Evolutionary conservation across 30 jellyfish, hydroid and myxozoan species (phyloP), one percentile per base, ranked within the genome.

Genomic region (Sanderia malayensis): DNA sequence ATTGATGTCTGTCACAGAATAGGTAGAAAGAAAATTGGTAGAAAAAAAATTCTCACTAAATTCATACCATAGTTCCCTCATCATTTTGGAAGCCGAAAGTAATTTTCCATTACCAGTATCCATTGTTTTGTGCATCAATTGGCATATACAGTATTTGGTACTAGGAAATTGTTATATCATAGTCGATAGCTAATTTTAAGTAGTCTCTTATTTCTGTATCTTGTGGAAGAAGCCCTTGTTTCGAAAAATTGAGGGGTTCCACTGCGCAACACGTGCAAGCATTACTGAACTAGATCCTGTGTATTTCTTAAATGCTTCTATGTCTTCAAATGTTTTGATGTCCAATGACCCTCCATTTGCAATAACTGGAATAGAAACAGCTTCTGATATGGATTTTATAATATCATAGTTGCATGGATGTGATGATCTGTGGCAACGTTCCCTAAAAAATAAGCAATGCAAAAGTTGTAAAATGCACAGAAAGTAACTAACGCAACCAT

Each of bases 311-410:
- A 93, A 93, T 27, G 44, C 52, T 25, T 37, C 93, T 0, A 85
- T 66, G 44, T 93, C 96, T 13, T 53, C 76, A 33, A 25, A 84
- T 4, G 57, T 66, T 20, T 86, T 85, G 6, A 93, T 80, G 29
- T 73, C 87, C n/a, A 79, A 59, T 9, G 99, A 93, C 0, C 96
- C 99, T 10, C 99, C 99, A 79, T 93, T 93, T 15, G 96, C 99
- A 65, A 93, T 93, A 62, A 93, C 94, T 13, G 96, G 96, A 2
- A 85, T 80, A 6, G 83, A 49, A 30, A 86, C 76, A 1, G 89
- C 66, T 34, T 86, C 77, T 0, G 95, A 33, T 15, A 93, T 37
- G 19, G 82, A 86, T 13, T 74, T 49, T 18, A 93, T 85, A 61
- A 75, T 44, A 33, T 86, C 95, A 49, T 26, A 60, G 69, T 93